phyloP scores from a whole-genome alignment of 2,113 vertebrate species.

The Larimichthys crocea region DNA sequence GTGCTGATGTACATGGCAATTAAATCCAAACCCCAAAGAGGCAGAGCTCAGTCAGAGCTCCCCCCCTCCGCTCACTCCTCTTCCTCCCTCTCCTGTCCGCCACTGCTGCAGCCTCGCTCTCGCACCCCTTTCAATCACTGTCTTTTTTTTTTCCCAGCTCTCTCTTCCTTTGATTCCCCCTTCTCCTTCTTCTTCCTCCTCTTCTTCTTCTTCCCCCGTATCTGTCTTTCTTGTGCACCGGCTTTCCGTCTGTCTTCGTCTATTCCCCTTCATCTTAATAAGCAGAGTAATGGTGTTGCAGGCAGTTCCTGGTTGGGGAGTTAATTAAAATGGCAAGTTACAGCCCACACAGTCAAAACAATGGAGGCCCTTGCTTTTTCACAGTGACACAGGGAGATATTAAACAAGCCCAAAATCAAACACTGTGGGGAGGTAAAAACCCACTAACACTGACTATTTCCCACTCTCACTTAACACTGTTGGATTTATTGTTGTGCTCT shows the following conservation, averaged over 20 bases:
- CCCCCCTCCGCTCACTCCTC: neutral
- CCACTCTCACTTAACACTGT: conserved; percentile 41
- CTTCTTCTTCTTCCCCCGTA: conserved; percentile 24
- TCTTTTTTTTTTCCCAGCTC: conserved; percentile 40
- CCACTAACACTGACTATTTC: conserved; percentile 50
- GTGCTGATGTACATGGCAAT: conserved; percentile 77
- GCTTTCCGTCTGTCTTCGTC: conserved; percentile 23
- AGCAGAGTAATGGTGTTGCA: conserved; percentile 70
- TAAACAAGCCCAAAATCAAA: conserved; percentile 81
- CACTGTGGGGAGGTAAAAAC: conserved; percentile 55
- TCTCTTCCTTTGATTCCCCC: conserved; percentile 55
- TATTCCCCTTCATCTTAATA: conserved; percentile 76
- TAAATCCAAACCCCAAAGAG: conserved; percentile 77
- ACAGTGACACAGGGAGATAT: conserved; percentile 73
- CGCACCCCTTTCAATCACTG: conserved; percentile 71
- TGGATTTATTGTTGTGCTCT: conserved; percentile 49
- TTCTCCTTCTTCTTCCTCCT: no score
- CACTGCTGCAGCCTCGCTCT: conserved; percentile 36
- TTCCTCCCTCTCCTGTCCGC: conserved; percentile 2
- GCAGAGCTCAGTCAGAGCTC: conserved; percentile 31
- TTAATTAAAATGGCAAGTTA: conserved; percentile 86
- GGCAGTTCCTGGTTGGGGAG: conserved; percentile 78
- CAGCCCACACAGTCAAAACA: conserved; percentile 84
- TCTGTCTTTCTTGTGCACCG: conserved; percentile 46
- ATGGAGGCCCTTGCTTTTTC: conserved; percentile 71